Evolutionary conservation across 1,140 invertebrate genomes (phyloP).

Genomic region (Sipha flava): DNA sequence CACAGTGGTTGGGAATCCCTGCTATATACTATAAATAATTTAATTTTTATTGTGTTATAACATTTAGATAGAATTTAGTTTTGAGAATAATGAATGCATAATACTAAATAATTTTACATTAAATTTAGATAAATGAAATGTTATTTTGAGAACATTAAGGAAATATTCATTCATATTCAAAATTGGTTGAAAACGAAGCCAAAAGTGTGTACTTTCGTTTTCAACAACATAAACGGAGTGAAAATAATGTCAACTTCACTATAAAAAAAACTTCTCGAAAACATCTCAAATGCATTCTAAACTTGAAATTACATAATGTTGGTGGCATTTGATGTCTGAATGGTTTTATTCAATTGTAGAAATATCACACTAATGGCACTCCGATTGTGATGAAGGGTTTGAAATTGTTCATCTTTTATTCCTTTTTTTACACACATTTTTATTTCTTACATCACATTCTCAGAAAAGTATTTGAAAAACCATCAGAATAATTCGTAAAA

Average conservation of each 20-base stretch:
- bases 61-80: too few species aligned
- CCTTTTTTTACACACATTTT: not conserved
- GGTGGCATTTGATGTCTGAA: slow-evolving; percentile 11
- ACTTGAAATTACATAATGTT: slow-evolving; percentile 9
- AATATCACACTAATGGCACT: slow-evolving; percentile 31
- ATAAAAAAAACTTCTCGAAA: not conserved
- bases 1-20: too few species aligned
- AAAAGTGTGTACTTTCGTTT: not conserved
- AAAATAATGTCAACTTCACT: not conserved
- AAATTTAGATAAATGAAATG: too few species aligned
- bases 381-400: slow-evolving; percentile 21
- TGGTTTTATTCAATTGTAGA: slow-evolving; percentile 26
- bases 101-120: too few species aligned
- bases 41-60: too few species aligned
- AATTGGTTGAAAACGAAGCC: not conserved
- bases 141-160: too few species aligned
- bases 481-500: slow-evolving; percentile 9
- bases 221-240: not conserved
- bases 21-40: too few species aligned
- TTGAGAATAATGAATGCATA: too few species aligned
- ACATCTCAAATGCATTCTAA: not conserved
- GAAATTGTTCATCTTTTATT: slow-evolving; percentile 20
- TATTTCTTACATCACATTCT: not conserved
- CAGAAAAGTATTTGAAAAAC: not conserved
- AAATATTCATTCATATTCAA: too few species aligned